Evolutionary conservation across 2,888 invertebrate species (phyloP).

Genomic region (Rhagium mordax): DNA sequence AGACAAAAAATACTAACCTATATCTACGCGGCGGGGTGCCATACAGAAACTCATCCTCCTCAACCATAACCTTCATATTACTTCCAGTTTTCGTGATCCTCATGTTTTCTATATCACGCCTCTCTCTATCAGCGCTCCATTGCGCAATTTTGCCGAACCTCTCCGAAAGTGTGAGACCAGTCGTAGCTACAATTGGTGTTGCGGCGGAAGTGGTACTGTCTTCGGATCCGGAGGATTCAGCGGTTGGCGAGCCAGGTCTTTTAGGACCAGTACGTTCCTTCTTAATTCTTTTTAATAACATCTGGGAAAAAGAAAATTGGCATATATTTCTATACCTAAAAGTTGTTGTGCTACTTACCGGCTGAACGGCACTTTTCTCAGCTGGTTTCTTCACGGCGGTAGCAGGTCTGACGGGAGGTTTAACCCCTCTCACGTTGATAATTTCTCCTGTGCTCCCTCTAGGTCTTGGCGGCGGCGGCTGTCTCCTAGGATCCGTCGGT

Average conservation of each 20-base stretch:
- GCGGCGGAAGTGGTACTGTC: conserved; percentile 74
- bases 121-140: conserved; percentile 83
- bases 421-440: conserved; percentile 71
- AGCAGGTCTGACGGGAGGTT: conserved; percentile 69
- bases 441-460: conserved; percentile 71
- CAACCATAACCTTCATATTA: conserved; percentile 85
- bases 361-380: conserved; percentile 46
- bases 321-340: too few relatives aligned
- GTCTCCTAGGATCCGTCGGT: conserved; percentile 71
- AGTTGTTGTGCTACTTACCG: too few relatives aligned
- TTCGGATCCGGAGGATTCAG: conserved; percentile 76
- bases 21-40: conserved; percentile 74
- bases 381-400: conserved; percentile 61
- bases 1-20: too few relatives aligned
- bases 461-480: conserved; percentile 74
- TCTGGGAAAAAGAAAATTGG: conserved; percentile 59
- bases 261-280: conserved; percentile 67
- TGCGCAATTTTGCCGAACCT: conserved; percentile 94
- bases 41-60: conserved; percentile 73
- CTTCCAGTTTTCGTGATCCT: conserved; percentile 85
- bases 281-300: conserved; percentile 67
- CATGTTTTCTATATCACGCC: conserved; percentile 90
- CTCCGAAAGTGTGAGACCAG: conserved; percentile 84
- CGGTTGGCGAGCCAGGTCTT: conserved; percentile 69
- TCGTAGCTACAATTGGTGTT: conserved; percentile 76